Conservation (phyloP, 1,140 invertebrate genomes). For the Gonatopus flavifemur region DNA sequence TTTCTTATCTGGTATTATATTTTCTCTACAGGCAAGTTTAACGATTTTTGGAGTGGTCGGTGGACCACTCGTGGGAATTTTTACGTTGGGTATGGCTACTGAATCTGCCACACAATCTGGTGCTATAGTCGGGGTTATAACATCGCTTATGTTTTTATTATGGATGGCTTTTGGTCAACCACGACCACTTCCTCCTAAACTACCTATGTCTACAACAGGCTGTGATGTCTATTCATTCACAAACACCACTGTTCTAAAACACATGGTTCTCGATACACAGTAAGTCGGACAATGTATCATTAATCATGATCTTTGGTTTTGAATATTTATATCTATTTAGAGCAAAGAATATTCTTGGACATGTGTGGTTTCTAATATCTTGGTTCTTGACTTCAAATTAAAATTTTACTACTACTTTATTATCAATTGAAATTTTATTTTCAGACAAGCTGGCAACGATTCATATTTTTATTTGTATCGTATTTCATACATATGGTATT, state of each 20-base stretch:
- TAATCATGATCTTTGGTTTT: no score
- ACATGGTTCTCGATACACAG: no score
- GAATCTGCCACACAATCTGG: constrained; percentile 69
- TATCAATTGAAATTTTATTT: constrained; percentile 11
- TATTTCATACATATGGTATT: constrained; percentile 88
- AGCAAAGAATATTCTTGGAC: no score
- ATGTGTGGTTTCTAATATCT: no score
- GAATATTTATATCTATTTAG: no score
- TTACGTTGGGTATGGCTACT: constrained; percentile 76
- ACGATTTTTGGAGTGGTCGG: constrained; percentile 81
- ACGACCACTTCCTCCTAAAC: constrained; percentile 58
- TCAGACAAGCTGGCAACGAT: constrained; percentile 21
- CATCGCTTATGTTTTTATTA: constrained; percentile 70
- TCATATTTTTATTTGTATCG: constrained; percentile 61
- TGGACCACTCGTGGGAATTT: constrained; percentile 77
- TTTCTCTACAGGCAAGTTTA: constrained; percentile 64
- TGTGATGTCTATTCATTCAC: constrained; percentile 27
- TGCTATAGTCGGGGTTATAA: constrained; percentile 66
- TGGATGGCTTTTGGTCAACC: constrained; percentile 87
- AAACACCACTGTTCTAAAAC: no score
- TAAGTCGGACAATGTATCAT: no score
- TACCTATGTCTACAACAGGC: constrained; percentile 24
- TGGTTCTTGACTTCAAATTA: background rate
- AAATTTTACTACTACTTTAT: background rate
- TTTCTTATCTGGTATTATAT: background rate